phyloP scores from a whole-genome alignment of 1,140 invertebrate genomes.

The Diabrotica virgifera region DNA sequence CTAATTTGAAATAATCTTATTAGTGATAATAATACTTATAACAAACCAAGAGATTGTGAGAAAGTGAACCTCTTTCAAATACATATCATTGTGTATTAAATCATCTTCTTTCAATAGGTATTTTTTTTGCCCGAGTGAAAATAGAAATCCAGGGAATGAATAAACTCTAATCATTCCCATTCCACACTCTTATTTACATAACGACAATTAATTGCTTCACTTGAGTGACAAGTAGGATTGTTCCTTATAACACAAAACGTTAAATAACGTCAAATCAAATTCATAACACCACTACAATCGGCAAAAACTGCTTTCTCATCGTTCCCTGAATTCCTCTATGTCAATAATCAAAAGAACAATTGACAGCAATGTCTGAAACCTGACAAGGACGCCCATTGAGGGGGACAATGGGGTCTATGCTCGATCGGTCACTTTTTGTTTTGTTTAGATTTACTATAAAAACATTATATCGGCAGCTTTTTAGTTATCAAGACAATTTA shows the following conservation, averaged over 20 bases:
- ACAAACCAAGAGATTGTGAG: too few relatives aligned
- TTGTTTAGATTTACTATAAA: neutral
- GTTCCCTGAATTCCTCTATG: conserved; percentile 2
- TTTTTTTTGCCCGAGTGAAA: too few relatives aligned
- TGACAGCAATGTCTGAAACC: neutral
- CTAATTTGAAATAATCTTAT: too few relatives aligned
- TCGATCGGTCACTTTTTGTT: neutral
- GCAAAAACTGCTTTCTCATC: neutral
- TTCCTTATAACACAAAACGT: neutral
- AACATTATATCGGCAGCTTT: too few relatives aligned
- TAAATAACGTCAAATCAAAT: conserved; percentile 3
- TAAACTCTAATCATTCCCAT: neutral
- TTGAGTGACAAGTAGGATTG: neutral
- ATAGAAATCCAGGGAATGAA: neutral
- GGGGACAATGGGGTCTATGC: neutral
- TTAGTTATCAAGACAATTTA: too few relatives aligned
- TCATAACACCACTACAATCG: neutral
- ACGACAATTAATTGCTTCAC: neutral
- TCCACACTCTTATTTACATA: neutral
- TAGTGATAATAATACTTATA: too few relatives aligned
- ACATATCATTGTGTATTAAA: too few relatives aligned
- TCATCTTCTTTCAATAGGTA: too few relatives aligned
- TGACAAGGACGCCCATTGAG: neutral
- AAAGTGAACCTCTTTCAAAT: too few relatives aligned
- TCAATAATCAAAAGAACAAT: conserved; percentile 1